Conservation (phyloP, 2,888 invertebrate genomes). For the Mesoligia furuncula region DNA sequence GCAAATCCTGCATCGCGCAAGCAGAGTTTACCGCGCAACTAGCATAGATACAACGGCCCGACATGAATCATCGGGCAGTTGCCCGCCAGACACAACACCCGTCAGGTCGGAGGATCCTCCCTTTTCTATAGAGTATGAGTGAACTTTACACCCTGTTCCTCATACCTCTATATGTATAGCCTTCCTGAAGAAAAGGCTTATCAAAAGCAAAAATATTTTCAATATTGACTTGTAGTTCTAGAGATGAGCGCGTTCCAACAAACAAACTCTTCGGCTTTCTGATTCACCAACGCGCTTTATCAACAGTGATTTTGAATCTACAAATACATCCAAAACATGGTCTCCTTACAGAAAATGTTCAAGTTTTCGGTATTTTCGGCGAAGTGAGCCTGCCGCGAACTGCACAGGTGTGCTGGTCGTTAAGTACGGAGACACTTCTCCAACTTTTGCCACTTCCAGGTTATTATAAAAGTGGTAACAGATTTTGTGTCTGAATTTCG, state of each 20-base stretch:
- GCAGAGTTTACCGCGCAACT: too few species aligned
- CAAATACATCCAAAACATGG: conserved; percentile 30
- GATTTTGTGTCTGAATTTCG: conserved; percentile 27
- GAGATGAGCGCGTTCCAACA: neutral
- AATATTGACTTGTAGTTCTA: neutral
- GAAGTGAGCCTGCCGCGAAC: conserved; percentile 33
- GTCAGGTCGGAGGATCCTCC: too few species aligned
- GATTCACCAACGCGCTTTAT: neutral
- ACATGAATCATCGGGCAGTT: too few species aligned
- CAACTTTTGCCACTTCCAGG: conserved; percentile 42
- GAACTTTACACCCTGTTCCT: too few species aligned
- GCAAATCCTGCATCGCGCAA: too few species aligned
- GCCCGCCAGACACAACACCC: too few species aligned
- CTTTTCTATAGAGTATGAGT: too few species aligned
- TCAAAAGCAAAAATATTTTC: neutral
- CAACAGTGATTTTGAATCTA: neutral
- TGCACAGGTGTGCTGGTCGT: conserved; percentile 56
- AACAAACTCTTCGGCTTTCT: neutral
- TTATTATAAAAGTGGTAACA: conserved; percentile 40
- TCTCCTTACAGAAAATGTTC: conserved; percentile 27
- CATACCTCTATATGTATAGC: too few species aligned
- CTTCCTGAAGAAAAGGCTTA: neutral
- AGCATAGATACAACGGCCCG: too few species aligned
- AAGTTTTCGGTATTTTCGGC: conserved; percentile 53
- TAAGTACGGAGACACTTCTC: conserved; percentile 48